Evolutionary conservation across 1,140 invertebrate genomes (phyloP).

Genomic region (Brachionus asplanchnoidis): DNA sequence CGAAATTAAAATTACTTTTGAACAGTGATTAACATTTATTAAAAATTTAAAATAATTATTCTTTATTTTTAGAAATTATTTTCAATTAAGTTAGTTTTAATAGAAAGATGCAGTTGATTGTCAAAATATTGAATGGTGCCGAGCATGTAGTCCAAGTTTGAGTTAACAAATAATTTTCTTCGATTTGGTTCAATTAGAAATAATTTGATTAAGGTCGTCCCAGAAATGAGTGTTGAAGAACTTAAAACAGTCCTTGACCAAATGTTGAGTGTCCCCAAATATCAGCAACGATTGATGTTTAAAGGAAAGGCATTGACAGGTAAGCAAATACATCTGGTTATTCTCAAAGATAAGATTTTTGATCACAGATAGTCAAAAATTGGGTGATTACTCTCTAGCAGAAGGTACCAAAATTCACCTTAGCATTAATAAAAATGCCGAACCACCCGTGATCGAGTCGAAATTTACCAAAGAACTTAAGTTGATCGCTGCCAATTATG

Average conservation of each 20-base stretch:
- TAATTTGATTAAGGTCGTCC: background rate
- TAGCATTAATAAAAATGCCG: slow-evolving; percentile 5
- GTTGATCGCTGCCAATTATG: background rate
- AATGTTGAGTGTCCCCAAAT: background rate
- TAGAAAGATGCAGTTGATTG: background rate
- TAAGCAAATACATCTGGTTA: background rate
- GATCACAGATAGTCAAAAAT: background rate
- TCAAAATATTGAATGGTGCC: slow-evolving; percentile 30
- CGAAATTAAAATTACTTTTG: background rate
- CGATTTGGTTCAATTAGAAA: background rate
- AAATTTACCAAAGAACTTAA: slow-evolving; percentile 18
- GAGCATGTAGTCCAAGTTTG: slow-evolving; percentile 9
- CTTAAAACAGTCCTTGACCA: background rate
- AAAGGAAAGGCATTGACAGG: slow-evolving; percentile 27
- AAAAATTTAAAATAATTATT: background rate
- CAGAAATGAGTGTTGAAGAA: background rate
- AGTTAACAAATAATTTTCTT: background rate
- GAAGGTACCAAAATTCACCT: slow-evolving; percentile 17
- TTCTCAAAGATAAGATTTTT: background rate
- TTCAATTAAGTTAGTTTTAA: background rate
- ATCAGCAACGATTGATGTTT: slow-evolving; percentile 30
- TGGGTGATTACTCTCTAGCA: slow-evolving; percentile 7
- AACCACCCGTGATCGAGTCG: background rate
- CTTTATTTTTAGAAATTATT: background rate
- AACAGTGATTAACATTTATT: background rate